Conservation (phyloP, 2,113 vertebrate species). For the cat (Felis catus) region F.catus_Fca126_mat1.0 CM031417.1:54853501-54854000, state of each 20-base stretch:
- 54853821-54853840: not conserved
- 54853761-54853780: not conserved
- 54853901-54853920: not conserved
- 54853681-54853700: not conserved
- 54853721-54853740: not conserved
- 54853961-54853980: not conserved
- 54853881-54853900: slow-evolving; percentile 2
- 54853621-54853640: not conserved
- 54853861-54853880: slow-evolving; percentile 17
- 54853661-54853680: not conserved
- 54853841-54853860: not conserved
- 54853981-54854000: not conserved
- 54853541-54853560: not conserved
- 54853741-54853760: not conserved
- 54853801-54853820: not conserved
- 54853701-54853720: not conserved
- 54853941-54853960: not conserved
- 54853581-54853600: not conserved
- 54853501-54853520: not conserved
- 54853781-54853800: not conserved
- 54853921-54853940: slow-evolving; percentile 9
- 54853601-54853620: not conserved
- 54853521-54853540: not conserved
- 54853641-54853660: not conserved
- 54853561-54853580: not conserved